Evolutionary conservation across 2,888 invertebrate species (phyloP).

Genomic region (Crocallis elinguaria): DNA sequence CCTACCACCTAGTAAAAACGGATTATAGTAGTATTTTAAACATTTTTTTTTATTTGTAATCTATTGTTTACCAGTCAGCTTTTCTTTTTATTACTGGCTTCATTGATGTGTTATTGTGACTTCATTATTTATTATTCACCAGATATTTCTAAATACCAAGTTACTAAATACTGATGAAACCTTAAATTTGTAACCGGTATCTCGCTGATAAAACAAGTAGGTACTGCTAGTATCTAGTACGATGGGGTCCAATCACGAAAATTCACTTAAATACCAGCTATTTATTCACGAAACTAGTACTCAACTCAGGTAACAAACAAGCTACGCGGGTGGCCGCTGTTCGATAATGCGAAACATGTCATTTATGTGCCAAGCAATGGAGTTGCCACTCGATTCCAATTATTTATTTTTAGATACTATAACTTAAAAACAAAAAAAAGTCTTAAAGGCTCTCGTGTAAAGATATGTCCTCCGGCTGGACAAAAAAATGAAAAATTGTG

Average conservation of each 20-base stretch:
- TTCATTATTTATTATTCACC: no score
- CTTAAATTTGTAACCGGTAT: slow-evolving; percentile 1
- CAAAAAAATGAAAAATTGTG: no score
- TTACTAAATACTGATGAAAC: not conserved
- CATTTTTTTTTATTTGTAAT: no score
- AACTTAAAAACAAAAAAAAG: no score
- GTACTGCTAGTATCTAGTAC: not conserved
- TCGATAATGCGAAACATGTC: slow-evolving; percentile 46
- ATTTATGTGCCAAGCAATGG: slow-evolving; percentile 46
- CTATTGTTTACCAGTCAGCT: no score
- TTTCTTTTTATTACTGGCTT: slow-evolving; percentile 1
- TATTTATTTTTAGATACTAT: no score
- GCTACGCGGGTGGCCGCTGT: slow-evolving; percentile 49
- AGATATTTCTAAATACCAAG: not conserved
- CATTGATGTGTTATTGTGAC: not conserved
- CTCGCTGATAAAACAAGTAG: slow-evolving; percentile 26
- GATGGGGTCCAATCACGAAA: not conserved
- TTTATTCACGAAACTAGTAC: slow-evolving; percentile 24
- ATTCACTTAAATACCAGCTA: not conserved
- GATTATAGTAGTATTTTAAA: no score
- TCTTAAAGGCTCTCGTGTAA: no score
- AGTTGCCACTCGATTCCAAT: slow-evolving; percentile 34
- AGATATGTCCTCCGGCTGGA: no score
- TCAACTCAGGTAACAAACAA: slow-evolving; percentile 26
- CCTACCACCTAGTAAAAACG: no score